Percentiles rank a stretch among this genome's conserved stretches.
phyloP scores from a whole-genome alignment of 2,888 invertebrate species.

The Eupithecia inturbata region DNA sequence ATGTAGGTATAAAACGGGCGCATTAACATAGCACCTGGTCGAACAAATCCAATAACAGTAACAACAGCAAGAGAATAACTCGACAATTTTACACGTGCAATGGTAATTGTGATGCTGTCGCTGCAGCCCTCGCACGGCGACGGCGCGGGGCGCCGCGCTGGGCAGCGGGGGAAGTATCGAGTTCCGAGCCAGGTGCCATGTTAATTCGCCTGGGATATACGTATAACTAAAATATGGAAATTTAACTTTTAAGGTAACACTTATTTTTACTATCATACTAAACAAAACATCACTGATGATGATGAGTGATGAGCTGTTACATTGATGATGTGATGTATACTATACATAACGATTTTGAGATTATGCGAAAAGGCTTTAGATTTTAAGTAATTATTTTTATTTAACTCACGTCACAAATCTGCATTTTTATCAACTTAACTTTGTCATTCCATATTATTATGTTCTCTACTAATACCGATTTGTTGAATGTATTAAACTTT shows the following conservation, averaged over 20 bases:
- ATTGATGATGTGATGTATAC: not conserved
- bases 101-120: too few relatives aligned
- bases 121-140: too few relatives aligned
- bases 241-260: not conserved
- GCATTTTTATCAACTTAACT: slow-evolving; percentile 53
- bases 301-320: not conserved
- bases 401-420: slow-evolving; percentile 54
- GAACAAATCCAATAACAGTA: too few relatives aligned
- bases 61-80: too few relatives aligned
- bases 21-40: too few relatives aligned
- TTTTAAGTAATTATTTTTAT: slow-evolving; percentile 2
- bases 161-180: too few relatives aligned
- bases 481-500: slow-evolving; percentile 2
- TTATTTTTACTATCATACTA: not conserved
- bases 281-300: not conserved
- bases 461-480: slow-evolving; percentile 51
- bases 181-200: too few relatives aligned
- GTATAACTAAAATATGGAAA: not conserved
- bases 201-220: too few relatives aligned
- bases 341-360: slow-evolving; percentile 1
- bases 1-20: too few relatives aligned
- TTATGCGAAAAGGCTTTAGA: slow-evolving; percentile 9
- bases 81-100: too few relatives aligned
- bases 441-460: slow-evolving; percentile 71
- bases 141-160: too few relatives aligned